Conservation (phyloP, 2,888 invertebrate species). For the Amphiduros pacificus region DNA sequence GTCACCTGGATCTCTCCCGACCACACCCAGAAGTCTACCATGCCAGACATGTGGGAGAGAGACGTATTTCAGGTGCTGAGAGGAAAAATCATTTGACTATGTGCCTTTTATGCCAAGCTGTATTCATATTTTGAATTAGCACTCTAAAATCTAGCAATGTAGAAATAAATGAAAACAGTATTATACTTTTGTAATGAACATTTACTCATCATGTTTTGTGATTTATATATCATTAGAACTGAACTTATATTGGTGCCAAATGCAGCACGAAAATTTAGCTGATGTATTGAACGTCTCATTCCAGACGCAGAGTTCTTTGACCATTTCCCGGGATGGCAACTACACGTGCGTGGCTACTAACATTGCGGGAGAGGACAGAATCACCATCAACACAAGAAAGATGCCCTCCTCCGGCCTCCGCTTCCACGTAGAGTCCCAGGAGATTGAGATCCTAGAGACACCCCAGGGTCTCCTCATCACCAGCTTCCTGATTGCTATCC, state of each 20-base stretch:
- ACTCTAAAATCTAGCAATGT: too few relatives aligned
- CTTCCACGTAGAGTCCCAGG: slow-evolving; percentile 20
- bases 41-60: slow-evolving; percentile 6
- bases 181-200: too few relatives aligned
- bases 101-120: not conserved
- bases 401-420: slow-evolving; percentile 21
- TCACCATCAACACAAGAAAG: slow-evolving; percentile 24
- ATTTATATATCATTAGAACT: too few relatives aligned
- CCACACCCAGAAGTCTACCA: slow-evolving; percentile 7
- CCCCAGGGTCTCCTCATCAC: slow-evolving; percentile 27
- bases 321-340: slow-evolving; percentile 26
- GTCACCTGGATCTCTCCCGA: slow-evolving; percentile 27
- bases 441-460: slow-evolving; percentile 30
- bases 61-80: slow-evolving; percentile 1
- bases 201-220: too few relatives aligned
- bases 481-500: slow-evolving; percentile 14
- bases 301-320: slow-evolving; percentile 21
- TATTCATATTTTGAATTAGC: too few relatives aligned
- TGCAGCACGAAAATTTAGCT: too few relatives aligned
- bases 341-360: slow-evolving; percentile 30
- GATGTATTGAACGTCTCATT: too few relatives aligned
- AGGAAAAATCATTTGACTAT: not conserved
- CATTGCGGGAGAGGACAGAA: slow-evolving; percentile 24
- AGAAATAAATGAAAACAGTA: too few relatives aligned
- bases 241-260: too few relatives aligned